Evolutionary conservation across 1,140 invertebrate genomes (phyloP).

Genomic region (Drosophila santomea): DNA sequence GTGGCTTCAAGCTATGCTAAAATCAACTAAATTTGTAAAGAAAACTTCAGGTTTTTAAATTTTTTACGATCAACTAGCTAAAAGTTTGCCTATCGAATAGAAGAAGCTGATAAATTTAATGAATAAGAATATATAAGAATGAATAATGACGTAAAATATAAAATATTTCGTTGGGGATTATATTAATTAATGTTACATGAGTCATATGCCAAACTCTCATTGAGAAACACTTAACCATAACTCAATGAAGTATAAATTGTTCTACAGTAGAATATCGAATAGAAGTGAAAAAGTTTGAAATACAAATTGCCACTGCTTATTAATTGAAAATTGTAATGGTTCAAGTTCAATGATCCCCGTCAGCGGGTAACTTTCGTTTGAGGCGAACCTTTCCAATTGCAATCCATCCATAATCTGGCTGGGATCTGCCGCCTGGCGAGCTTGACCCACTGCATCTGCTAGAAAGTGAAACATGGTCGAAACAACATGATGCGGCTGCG

Average conservation of each 20-base stretch:
- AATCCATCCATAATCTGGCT: slow-evolving; percentile 28
- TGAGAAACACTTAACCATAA: not conserved
- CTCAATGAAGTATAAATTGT: not conserved
- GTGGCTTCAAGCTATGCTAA: no score
- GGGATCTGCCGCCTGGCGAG: slow-evolving; percentile 9
- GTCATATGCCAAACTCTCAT: no score
- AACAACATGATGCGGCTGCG: slow-evolving; percentile 1
- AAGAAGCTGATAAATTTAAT: not conserved
- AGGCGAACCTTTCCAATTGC: slow-evolving; percentile 45
- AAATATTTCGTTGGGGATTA: no score
- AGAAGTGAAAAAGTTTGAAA: not conserved
- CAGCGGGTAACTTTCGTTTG: slow-evolving; percentile 28
- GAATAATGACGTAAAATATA: not conserved
- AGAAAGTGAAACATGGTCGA: slow-evolving; percentile 40
- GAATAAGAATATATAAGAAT: not conserved
- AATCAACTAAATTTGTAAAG: no score
- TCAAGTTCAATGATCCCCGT: slow-evolving; percentile 20
- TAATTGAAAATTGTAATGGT: not conserved
- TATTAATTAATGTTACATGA: no score
- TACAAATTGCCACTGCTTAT: no score
- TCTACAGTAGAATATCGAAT: no score
- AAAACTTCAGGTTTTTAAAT: no score
- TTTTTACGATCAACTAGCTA: not conserved
- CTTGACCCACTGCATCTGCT: slow-evolving; percentile 45
- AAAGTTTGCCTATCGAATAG: no score